These are phyloP conservation scores for Siphonodentalium dalli DNA, from an alignment of 2,888 invertebrate genomes.

Conservation along the genomic window DNA sequence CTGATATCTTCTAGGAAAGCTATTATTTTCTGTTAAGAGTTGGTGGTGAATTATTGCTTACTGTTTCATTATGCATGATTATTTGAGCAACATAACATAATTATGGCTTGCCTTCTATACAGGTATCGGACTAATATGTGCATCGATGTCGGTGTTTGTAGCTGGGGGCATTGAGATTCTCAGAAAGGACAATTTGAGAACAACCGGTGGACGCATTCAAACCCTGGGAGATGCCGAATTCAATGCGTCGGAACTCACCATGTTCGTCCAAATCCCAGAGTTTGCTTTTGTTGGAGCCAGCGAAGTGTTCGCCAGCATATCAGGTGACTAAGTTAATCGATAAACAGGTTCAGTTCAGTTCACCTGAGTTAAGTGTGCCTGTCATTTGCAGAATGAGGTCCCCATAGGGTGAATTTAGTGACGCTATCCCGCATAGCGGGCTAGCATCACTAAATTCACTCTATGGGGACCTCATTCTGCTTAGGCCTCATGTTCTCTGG, in stretches of 20 bases:
- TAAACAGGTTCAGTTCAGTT: too few relatives aligned
- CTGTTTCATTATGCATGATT: not conserved
- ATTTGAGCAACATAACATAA: not conserved
- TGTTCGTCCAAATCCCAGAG: slow-evolving; percentile 53
- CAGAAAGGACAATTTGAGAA: slow-evolving; percentile 45
- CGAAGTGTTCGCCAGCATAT: slow-evolving; percentile 54
- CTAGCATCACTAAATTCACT: too few relatives aligned
- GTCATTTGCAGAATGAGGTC: too few relatives aligned
- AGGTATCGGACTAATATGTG: slow-evolving; percentile 54
- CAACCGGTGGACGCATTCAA: slow-evolving; percentile 39
- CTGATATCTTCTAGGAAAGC: too few relatives aligned
- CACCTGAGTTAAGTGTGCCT: too few relatives aligned
- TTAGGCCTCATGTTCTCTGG: too few relatives aligned
- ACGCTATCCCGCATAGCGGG: too few relatives aligned
- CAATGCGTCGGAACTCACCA: slow-evolving; percentile 46
- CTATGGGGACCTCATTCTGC: too few relatives aligned
- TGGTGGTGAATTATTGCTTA: not conserved
- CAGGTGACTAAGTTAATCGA: slow-evolving; percentile 39
- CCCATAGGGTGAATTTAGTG: too few relatives aligned
- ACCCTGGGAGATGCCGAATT: slow-evolving; percentile 40
- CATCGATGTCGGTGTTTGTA: slow-evolving; percentile 42
- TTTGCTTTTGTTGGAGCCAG: slow-evolving; percentile 55
- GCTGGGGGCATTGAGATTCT: slow-evolving; percentile 54
- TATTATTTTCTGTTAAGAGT: too few relatives aligned
- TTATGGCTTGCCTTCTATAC: slow-evolving; percentile 1